Conservation (phyloP, 2,888 invertebrate genomes). For the Agonopterix subpropinquella region DNA sequence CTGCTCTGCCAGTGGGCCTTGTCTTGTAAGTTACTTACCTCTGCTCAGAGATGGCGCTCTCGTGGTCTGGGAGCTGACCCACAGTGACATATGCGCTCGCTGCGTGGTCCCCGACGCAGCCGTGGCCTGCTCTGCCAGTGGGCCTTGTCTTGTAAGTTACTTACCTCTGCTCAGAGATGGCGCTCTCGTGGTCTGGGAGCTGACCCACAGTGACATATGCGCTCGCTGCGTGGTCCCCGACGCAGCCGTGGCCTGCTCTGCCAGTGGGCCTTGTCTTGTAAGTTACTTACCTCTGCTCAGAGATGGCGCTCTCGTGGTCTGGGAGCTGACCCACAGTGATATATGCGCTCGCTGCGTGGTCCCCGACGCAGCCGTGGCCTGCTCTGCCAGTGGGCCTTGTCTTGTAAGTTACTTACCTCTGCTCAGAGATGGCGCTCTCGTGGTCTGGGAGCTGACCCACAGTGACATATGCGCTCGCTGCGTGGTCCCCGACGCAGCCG, state of each 20-base stretch:
- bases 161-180: constrained; percentile 20
- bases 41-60: constrained; percentile 24
- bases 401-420: constrained; percentile 28
- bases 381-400: constrained; percentile 18
- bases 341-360: constrained; percentile 22
- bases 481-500: constrained; percentile 9
- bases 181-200: constrained; percentile 37
- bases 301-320: constrained; percentile 27
- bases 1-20: constrained; percentile 19
- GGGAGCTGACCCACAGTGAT: constrained; percentile 53
- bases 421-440: constrained; percentile 22
- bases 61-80: constrained; percentile 42
- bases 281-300: constrained; percentile 17
- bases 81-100: constrained; percentile 41
- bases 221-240: background rate
- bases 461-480: constrained; percentile 43
- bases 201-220: constrained; percentile 49
- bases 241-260: constrained; percentile 21
- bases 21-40: constrained; percentile 28
- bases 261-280: constrained; percentile 30
- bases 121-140: constrained; percentile 20
- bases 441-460: constrained; percentile 44
- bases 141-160: constrained; percentile 31
- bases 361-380: constrained; percentile 17
- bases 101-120: constrained; percentile 7